Evolutionary conservation across 2,888 invertebrate genomes (phyloP), one percentile per base, ranked within the genome.

Genomic region (Tanypteryx hageni): DNA sequence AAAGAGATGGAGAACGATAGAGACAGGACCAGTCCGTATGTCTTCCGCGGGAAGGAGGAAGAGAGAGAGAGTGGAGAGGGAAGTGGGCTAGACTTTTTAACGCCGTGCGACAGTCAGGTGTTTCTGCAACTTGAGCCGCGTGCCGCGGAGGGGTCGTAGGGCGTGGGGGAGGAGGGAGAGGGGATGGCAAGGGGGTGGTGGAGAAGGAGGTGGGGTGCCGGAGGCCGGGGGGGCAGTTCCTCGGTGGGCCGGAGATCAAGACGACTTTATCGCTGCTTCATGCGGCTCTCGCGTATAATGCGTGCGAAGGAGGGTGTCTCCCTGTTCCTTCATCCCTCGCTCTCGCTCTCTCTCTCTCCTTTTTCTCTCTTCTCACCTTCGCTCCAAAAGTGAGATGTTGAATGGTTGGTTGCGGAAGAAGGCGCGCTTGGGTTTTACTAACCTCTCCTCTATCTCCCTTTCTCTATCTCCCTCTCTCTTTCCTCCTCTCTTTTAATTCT

Each of bases 81-180:
- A 64, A 64, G n/a, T 14, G 14, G 64, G 56, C 18, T 14, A 64
- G 27, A 64, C 44, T 64, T 85, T 89, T 64, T 61, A 89, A 68
- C 89, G 89, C 89, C 64, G 89, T 44, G 89, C 89, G 64, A 89
- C 89, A 64, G 89, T 89, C 89, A 89, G 89, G 89, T 89, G 89
- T 89, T 89, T 68, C 89, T 89, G 89, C 89, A 89, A 89, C 89
- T 56, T 89, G 89, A 89, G 89, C 89, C 89, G 31, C 89, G 89
- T 89, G 89, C 64, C 61, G 61, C n/a, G 68, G 89, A 83, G n/a
- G 83, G 83, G 83, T 83, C 83, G 83, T 44, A 83, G 83, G 83
- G 83, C 83, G 83, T 31, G 11, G n/a, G 83, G 83, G 18, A 44
- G 13, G 82, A n/a, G n/a, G 27, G n/a, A 27, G 4, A 27, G 18